Evolutionary conservation across 2,888 invertebrate genomes (phyloP).

Genomic region (Scaptomyza cyrtandrae): DNA sequence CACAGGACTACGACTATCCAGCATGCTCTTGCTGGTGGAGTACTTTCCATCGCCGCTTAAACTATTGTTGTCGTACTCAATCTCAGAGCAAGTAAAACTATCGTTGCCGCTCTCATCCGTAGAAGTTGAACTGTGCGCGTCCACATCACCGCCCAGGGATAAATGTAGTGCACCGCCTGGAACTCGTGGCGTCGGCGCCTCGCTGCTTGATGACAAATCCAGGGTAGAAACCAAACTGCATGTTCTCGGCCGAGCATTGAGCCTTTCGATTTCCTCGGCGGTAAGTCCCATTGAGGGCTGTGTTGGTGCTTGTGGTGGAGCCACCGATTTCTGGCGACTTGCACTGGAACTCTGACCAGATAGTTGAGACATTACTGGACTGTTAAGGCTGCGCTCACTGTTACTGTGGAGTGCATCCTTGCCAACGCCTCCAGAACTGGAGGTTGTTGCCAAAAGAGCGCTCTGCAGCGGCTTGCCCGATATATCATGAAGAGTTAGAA

Average conservation of each 20-base stretch:
- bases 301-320: constrained; percentile 89
- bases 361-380: constrained; percentile 95
- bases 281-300: constrained; percentile 93
- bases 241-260: constrained; percentile 94
- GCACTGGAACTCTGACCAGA: constrained; percentile 94
- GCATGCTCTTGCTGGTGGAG: constrained; percentile 86
- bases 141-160: constrained; percentile 88
- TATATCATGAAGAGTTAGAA: constrained; percentile 96
- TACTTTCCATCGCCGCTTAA: constrained; percentile 92
- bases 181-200: constrained; percentile 91
- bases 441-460: constrained; percentile 94
- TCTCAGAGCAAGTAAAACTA: constrained; percentile 98
- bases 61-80: constrained; percentile 97
- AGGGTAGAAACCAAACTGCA: constrained; percentile 96
- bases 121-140: constrained; percentile 91
- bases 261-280: constrained; percentile 95
- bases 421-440: constrained; percentile 94
- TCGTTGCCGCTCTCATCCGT: constrained; percentile 98
- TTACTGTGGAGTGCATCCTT: constrained; percentile 95
- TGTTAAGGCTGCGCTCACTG: constrained; percentile 95
- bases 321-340: constrained; percentile 90
- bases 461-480: constrained; percentile 96
- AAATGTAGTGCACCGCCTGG: constrained; percentile 88
- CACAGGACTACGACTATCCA: constrained; percentile 86
- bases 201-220: constrained; percentile 96